Evolutionary conservation across 2,797 vertebrate genomes (phyloP), one percentile per base, ranked within the genome.

Genomic region (Anas bernieri): DNA sequence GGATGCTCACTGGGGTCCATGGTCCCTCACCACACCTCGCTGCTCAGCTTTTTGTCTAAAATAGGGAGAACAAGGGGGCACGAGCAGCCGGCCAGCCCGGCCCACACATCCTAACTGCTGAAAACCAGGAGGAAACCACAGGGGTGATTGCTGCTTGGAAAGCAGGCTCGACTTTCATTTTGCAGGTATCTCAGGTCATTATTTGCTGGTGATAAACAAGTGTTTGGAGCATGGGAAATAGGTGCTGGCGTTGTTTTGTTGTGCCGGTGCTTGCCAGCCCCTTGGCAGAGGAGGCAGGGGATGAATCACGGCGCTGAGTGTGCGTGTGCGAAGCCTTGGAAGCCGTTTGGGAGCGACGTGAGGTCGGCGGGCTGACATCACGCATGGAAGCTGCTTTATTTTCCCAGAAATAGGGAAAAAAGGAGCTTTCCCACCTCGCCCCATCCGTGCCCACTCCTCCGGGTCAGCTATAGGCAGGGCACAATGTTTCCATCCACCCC

Each of bases 131-230:
- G 70, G 75, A 91, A 88, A 54, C 35, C 17, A 21, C 10, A 17
- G 63, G 22, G 80, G 43, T 1, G 0, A 66, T 39, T 11, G 4
- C 30, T 94, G 89, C 82, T 91, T 89, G 61, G 91, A 92, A 90
- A 93, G 96, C 86, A 86, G 82, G 35, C 58, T 90, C 0, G 4
- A 56, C 52, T 79, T 83, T 82, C n/a, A 58, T 72, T 68, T 0
- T 3, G 21, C 4, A 1, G 30, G 73, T 69, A 68, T 85, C 93
- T 90, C 61, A 33, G 43, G 54, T 91, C 88, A 68, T 84, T 84
- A 80, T 85, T 88, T 85, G 83, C 73, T 90, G 94, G 69, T 76
- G 77, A 91, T 92, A 94, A 94, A 96, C 83, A 83, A 87, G 87
- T 6, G 54, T 83, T 92, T 85, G 55, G 82, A 64, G 78, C 83